Evolutionary conservation across 2,888 invertebrate species (phyloP), one percentile per base, ranked within the genome.

Genomic region (Acholoe squamosa): DNA sequence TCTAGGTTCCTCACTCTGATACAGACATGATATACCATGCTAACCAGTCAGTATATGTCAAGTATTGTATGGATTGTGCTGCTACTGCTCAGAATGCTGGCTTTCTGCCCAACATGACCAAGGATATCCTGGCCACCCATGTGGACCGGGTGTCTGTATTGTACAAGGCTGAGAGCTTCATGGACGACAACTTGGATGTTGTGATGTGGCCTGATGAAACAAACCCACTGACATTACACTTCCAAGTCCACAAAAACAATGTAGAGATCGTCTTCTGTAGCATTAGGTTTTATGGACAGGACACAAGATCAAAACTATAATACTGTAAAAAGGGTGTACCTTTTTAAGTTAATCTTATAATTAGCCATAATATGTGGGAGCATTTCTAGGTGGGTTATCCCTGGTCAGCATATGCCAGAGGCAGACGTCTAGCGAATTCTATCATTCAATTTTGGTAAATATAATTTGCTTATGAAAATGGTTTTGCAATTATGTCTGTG

Each of bases 11-110:
- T 12, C 89, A 89, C 31, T 34, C 52, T 7, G 89, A 89, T 34
- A 77, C 52, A 5, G 89, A 89, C 54, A 34, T 76, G 33, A 19
- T 77, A 14, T 89, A 89, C 54, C 90, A 90, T 33, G 84, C 84
- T 3, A 90, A 90, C 43, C 90, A n/a, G n/a, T n/a, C n/a, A n/a
- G n/a, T n/a, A n/a, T n/a, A n/a, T n/a, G n/a, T n/a, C n/a, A n/a
- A n/a, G 34, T 84, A 84, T 16, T 84, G 61, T n/a, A 84, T 84
- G 56, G 84, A 90, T 33, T 77, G 80, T 16, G 90, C 90, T 14
- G 34, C 84, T 0, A 31, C 56, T 31, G 90, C 84, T 34, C 52
- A 43, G 12, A n/a, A n/a, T n/a, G n/a, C n/a, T n/a, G n/a, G n/a
- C n/a, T n/a, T n/a, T n/a, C n/a, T n/a, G n/a, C n/a, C n/a, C n/a